A percentile compares a stretch with the other conserved stretches of the same genome.
Evolutionary conservation across 2,797 vertebrate genomes (phyloP).

Genomic region (Anas georgica): DNA sequence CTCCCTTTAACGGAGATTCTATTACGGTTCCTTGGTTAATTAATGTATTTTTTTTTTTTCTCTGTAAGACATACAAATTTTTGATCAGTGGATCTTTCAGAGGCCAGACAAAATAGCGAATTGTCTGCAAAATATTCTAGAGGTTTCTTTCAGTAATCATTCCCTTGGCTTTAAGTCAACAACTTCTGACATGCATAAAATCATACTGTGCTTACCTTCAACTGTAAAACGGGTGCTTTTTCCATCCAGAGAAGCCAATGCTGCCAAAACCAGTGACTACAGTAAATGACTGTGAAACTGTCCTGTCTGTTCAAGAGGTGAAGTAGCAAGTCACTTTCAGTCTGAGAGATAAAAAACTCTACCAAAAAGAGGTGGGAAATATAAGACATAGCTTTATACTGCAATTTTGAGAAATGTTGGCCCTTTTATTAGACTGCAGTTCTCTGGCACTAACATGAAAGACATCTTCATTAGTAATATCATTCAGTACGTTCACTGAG

Average conservation of each 20-base stretch:
- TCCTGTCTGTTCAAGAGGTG: not conserved
- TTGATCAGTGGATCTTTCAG: not conserved
- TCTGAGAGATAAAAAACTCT: not conserved
- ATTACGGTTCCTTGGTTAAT: slow-evolving; percentile 21
- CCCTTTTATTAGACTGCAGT: not conserved
- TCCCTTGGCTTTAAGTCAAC: not conserved
- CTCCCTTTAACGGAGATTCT: not conserved
- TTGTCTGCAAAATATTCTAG: not conserved
- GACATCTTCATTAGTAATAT: not conserved
- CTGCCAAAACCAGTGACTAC: not conserved
- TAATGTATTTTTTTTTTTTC: slow-evolving; percentile 6
- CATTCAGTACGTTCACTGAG: not conserved
- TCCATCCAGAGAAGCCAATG: not conserved
- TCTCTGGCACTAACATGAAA: not conserved
- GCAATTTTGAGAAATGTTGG: not conserved
- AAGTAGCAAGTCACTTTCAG: not conserved
- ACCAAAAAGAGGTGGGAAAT: not conserved
- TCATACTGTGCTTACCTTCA: not conserved
- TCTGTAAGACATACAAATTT: not conserved
- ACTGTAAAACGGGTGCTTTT: not conserved
- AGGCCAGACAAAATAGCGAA: not conserved
- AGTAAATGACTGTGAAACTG: not conserved
- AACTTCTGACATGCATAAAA: not conserved
- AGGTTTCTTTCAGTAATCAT: not conserved
- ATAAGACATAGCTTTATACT: not conserved